These are phyloP conservation scores for Ornithoptera priamus DNA, from an alignment of 2,888 invertebrate genomes.

Conservation along the genomic window DNA sequence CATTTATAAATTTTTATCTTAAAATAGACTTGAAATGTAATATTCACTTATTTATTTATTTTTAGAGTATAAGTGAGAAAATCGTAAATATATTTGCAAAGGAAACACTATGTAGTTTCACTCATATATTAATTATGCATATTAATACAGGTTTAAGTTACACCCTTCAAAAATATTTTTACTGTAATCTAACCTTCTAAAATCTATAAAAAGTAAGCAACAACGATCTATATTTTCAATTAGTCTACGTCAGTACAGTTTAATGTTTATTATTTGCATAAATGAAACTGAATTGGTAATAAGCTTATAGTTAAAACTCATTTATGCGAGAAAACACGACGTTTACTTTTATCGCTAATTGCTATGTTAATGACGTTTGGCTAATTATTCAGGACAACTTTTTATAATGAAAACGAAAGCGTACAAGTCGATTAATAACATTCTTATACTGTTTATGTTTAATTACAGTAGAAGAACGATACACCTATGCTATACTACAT, in stretches of 20 bases:
- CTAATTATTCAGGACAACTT: background rate
- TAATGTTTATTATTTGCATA: constrained; percentile 5
- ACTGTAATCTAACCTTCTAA: background rate
- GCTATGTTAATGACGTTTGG: constrained; percentile 2
- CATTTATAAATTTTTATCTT: no score
- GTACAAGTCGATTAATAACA: background rate
- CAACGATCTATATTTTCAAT: background rate
- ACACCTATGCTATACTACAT: no score
- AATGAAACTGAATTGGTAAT: constrained; percentile 1
- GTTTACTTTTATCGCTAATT: constrained; percentile 4
- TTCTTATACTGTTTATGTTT: background rate
- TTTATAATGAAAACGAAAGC: background rate
- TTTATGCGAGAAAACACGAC: background rate
- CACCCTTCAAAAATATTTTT: background rate
- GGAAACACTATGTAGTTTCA: no score
- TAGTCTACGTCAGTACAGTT: background rate
- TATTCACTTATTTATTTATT: no score
- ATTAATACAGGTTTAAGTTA: no score
- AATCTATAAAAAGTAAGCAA: background rate
- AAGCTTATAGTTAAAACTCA: background rate
- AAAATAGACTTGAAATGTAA: no score
- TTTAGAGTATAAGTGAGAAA: no score
- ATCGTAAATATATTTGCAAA: no score
- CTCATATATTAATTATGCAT: no score
- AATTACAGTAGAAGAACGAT: background rate